Base-by-base conservation (phyloP, 2,888 invertebrate genomes). In the Drosophila gaucha region DNA sequence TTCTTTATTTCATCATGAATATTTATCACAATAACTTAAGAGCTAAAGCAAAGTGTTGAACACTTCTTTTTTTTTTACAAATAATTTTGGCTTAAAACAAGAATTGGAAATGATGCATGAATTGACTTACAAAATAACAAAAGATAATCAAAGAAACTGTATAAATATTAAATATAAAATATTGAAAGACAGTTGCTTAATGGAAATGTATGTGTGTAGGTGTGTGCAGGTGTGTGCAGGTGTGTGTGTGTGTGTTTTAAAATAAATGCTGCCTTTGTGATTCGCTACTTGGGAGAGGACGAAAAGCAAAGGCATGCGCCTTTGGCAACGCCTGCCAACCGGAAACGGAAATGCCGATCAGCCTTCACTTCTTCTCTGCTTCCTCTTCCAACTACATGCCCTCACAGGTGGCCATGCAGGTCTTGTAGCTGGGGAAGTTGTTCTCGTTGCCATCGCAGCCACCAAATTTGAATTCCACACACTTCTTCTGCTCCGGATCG, bases 391-490 rank as follows among this genome's bases (percentile, higher is more conserved):
- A 9, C 9, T 76, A 90, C 90, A 90, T 90, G 80, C 93, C 93
- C 75, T 91, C 86, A 74, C 93, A 94, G 65, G 91, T 90, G 36
- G 90, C 89, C 91, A 92, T 91, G 78, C 94, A 94, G 52, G 92
- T 91, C 67, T 92, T 92, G 70, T 92, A 90, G 62, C 92, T 91
- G 57, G 90, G 72, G 84, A 93, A 94, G 71, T 93, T 94, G 80
- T 94, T 94, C 59, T 91, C 92, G 74, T 93, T 93, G 66, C 93
- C 93, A 79, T 92, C 93, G 74, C 94, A 94, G 54, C 94, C 94
- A 3, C 94, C 94, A 68, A 93, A 94, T 69, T 92, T 92, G 83
- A 94, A 94, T 74, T 93, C 92, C 6, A 90, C 80, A 63, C 94
- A 94, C 54, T 92, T 91, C 62, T 91, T 92, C 36, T 90, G 88